Evolutionary conservation across 2,113 vertebrate species (phyloP).

Genomic region (Butorides virescens): DNA sequence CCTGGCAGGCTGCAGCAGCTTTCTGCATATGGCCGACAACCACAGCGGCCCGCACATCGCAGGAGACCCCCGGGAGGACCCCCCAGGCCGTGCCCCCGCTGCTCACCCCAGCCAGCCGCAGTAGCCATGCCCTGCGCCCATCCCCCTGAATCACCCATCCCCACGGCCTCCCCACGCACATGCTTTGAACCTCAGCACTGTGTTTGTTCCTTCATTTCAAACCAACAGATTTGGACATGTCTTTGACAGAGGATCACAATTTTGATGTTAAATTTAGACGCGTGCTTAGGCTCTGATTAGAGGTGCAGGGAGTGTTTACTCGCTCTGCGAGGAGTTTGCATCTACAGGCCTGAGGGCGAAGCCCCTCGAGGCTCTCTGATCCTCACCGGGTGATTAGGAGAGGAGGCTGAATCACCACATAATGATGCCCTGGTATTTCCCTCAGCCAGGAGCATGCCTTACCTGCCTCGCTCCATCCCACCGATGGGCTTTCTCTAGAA

Average conservation of each 20-base stretch:
- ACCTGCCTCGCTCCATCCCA: background rate
- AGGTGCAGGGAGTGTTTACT: slow-evolving; percentile 15
- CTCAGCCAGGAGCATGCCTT: background rate
- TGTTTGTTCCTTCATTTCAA: slow-evolving; percentile 13
- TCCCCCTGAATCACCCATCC: background rate
- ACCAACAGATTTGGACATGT: slow-evolving; percentile 45
- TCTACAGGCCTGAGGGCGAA: slow-evolving; percentile 35
- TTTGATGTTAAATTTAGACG: slow-evolving; percentile 65
- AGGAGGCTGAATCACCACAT: slow-evolving; percentile 53
- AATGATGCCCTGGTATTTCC: slow-evolving; percentile 53
- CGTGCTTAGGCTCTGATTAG: slow-evolving; percentile 7
- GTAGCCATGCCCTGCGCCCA: background rate
- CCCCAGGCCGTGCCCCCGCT: background rate
- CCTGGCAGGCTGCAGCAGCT: background rate
- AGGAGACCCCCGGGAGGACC: background rate
- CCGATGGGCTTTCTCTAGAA: background rate
- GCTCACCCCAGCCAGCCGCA: fast-evolving
- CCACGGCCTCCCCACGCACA: background rate
- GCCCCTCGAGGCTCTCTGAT: slow-evolving; percentile 47
- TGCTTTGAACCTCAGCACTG: background rate
- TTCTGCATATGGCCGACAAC: background rate
- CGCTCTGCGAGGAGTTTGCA: background rate
- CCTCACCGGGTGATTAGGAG: background rate
- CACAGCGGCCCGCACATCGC: background rate
- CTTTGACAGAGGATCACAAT: slow-evolving; percentile 26